Conservation (phyloP, 2,888 invertebrate genomes). For the Atherix ibis region DNA sequence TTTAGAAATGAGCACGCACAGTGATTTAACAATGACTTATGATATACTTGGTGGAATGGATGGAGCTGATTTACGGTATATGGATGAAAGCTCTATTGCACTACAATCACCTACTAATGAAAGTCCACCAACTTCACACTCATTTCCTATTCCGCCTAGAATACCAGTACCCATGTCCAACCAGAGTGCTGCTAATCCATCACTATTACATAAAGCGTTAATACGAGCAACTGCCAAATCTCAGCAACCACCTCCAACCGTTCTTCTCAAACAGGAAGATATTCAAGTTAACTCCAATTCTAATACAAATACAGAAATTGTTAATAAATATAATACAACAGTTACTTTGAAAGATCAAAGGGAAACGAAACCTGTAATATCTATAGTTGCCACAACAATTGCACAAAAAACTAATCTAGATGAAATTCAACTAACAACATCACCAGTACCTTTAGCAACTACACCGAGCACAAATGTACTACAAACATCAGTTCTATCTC, state of each 20-base stretch:
- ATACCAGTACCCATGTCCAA: conserved; percentile 32
- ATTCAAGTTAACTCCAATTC: conserved; percentile 11
- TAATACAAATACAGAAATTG: conserved; percentile 15
- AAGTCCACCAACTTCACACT: conserved; percentile 54
- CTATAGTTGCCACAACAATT: conserved; percentile 37
- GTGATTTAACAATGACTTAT: conserved; percentile 45
- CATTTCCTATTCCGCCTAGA: conserved; percentile 40
- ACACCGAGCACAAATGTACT: not conserved
- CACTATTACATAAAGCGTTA: conserved; percentile 55
- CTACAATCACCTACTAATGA: conserved; percentile 65
- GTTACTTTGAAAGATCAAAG: conserved; percentile 44
- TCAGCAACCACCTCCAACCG: conserved; percentile 29
- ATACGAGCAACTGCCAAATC: conserved; percentile 48
- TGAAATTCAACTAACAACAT: conserved; percentile 9
- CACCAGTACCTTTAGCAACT: not conserved
- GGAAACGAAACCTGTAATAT: conserved; percentile 40
- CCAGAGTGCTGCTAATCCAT: conserved; percentile 39
- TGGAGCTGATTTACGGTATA: conserved; percentile 72
- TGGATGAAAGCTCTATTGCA: conserved; percentile 82
- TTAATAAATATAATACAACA: conserved; percentile 52
- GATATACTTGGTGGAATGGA: conserved; percentile 66
- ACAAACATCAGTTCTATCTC: conserved; percentile 29
- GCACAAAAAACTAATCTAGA: conserved; percentile 15
- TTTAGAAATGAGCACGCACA: conserved; percentile 37
- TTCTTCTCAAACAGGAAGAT: conserved; percentile 12